Evolutionary conservation across 2,797 vertebrate genomes (phyloP).

Genomic region (Arnoldichthys spilopterus): DNA sequence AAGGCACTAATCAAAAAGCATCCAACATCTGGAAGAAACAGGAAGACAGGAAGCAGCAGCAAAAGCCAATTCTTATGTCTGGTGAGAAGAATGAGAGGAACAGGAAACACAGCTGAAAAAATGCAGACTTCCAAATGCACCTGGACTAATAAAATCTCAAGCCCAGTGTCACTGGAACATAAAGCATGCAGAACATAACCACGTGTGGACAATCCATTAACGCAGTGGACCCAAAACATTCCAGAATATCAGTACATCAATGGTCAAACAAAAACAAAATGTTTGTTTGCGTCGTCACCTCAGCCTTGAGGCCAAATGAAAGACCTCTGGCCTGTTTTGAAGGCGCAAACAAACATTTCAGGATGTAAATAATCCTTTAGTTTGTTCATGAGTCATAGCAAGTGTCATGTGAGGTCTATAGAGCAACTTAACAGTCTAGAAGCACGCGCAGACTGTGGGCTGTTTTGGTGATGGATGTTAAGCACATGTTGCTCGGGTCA

Average conservation of each 20-base stretch:
- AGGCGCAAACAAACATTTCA: not conserved
- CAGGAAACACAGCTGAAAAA: not conserved
- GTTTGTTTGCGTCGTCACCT: not conserved
- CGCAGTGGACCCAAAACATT: not conserved
- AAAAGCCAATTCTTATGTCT: no score
- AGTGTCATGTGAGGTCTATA: not conserved
- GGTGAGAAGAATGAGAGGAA: not conserved
- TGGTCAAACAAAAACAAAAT: not conserved
- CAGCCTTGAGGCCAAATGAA: not conserved
- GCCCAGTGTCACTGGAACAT: not conserved
- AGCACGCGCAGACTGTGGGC: not conserved
- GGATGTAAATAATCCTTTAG: not conserved
- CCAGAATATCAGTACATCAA: not conserved
- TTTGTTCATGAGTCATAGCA: not conserved
- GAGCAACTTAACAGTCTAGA: not conserved
- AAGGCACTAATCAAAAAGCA: not conserved
- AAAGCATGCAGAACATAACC: not conserved
- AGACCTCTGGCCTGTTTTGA: no score
- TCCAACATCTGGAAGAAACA: slow-evolving; percentile 3
- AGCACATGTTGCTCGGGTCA: slow-evolving; percentile 20
- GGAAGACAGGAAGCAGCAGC: not conserved
- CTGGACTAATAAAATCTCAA: not conserved
- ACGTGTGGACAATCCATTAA: not conserved
- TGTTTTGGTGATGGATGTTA: not conserved
- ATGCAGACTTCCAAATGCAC: not conserved